These are phyloP conservation scores for Melospiza melodia DNA, from an alignment of 2,113 vertebrate genomes.

Conservation along the genomic window DNA sequence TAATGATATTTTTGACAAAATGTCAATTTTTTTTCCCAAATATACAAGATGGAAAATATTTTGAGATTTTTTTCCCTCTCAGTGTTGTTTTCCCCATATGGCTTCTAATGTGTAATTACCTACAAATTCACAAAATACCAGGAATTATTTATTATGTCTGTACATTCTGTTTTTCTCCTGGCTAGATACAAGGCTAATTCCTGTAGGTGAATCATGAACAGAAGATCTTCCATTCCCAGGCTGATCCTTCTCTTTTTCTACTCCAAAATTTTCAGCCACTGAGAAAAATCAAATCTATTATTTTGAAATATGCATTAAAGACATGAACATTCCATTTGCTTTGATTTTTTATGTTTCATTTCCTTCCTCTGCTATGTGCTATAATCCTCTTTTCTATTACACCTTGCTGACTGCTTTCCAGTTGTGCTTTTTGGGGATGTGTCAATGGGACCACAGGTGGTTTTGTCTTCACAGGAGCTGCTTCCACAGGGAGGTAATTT, in stretches of 20 bases:
- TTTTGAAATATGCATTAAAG: not conserved
- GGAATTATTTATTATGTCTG: not conserved
- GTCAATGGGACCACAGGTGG: not conserved
- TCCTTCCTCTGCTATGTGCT: not conserved
- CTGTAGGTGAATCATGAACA: not conserved
- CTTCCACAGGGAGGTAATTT: not conserved
- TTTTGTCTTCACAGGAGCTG: not conserved
- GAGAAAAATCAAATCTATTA: not conserved
- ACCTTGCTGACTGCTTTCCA: not conserved
- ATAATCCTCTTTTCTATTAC: accelerated
- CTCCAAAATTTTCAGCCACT: not conserved
- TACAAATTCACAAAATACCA: not conserved
- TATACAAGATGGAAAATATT: not conserved
- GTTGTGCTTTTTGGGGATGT: not conserved
- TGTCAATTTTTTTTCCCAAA: not conserved
- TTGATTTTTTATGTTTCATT: not conserved
- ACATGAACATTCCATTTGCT: not conserved
- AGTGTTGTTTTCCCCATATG: not conserved
- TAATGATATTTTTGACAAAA: not conserved
- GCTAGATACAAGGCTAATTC: not conserved
- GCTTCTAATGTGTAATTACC: not conserved
- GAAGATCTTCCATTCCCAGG: not conserved
- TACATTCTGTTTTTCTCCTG: not conserved
- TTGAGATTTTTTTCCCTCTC: not conserved
- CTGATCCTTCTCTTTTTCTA: not conserved